phyloP scores from a whole-genome alignment of 2,797 vertebrate genomes.

The Jordanella pulchra region DNA sequence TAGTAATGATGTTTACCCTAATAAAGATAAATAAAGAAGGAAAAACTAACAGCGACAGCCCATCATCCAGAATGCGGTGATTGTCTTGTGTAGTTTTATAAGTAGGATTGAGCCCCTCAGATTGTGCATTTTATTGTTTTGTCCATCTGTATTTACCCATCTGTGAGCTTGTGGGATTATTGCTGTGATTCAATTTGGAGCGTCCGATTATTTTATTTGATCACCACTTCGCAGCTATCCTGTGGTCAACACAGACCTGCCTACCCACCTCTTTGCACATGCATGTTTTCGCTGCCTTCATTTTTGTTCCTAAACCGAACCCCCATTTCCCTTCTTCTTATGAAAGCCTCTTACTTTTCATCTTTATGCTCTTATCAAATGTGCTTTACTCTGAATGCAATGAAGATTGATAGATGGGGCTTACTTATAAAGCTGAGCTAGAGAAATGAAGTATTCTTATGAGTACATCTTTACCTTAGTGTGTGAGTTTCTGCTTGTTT shows the following conservation, averaged over 20 bases:
- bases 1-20: neutral
- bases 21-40: conserved; percentile 15
- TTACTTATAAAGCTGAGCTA: conserved; percentile 47
- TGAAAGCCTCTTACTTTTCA: conserved; percentile 54
- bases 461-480: conserved; percentile 19
- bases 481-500: conserved; percentile 36
- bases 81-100: conserved; percentile 59
- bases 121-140: conserved; percentile 57
- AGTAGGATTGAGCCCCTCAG: conserved; percentile 58
- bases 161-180: conserved; percentile 66
- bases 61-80: conserved; percentile 60
- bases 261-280: neutral
- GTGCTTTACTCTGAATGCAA: conserved; percentile 64
- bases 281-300: neutral
- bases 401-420: conserved; percentile 66
- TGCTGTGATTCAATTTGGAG: conserved; percentile 60
- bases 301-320: conserved; percentile 28
- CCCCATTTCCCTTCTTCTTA: conserved; percentile 41
- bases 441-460: conserved; percentile 44
- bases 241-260: conserved; percentile 45
- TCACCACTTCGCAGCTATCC: conserved; percentile 36
- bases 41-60: conserved; percentile 54
- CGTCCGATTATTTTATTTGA: conserved; percentile 59
- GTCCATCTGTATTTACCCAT: conserved; percentile 72
- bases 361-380: conserved; percentile 65